A percentile compares a stretch with the other conserved stretches of the same genome.
Evolutionary conservation across 2,888 invertebrate genomes (phyloP).

Genomic region (Hartigia nigra): DNA sequence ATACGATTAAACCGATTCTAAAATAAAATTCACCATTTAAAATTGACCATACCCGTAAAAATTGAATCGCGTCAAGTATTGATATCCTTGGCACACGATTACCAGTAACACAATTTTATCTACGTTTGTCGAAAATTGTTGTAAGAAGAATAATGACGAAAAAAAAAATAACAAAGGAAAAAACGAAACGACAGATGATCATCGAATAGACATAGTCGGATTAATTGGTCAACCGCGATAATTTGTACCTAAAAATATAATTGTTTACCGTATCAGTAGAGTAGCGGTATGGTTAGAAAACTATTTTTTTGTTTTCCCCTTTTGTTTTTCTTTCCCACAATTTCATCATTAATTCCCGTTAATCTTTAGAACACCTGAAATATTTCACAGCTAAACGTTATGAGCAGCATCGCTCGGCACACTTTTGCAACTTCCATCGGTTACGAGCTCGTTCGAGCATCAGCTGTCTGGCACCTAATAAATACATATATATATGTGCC

Average conservation of each 20-base stretch:
- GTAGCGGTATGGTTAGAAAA: conserved; percentile 27
- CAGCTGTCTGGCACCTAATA: conserved; percentile 61
- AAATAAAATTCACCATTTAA: conserved; percentile 4
- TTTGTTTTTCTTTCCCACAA: conserved; percentile 9
- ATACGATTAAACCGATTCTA: conserved; percentile 5
- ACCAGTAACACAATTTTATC: neutral
- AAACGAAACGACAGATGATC: conserved; percentile 3
- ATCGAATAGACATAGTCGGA: conserved; percentile 13
- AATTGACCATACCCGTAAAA: conserved; percentile 10
- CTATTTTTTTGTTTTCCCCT: conserved; percentile 9
- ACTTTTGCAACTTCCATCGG: conserved; percentile 11
- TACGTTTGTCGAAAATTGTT: neutral
- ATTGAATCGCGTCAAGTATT: neutral
- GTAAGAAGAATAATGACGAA: neutral
- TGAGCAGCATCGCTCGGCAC: conserved; percentile 6
- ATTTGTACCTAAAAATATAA: conserved; percentile 9
- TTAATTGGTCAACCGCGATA: conserved; percentile 5
- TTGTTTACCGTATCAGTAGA: conserved; percentile 21
- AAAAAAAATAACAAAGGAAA: neutral
- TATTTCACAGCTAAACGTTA: conserved; percentile 5
- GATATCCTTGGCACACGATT: neutral
- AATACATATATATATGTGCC: conserved; percentile 3
- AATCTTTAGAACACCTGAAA: conserved; percentile 6
- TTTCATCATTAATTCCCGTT: conserved; percentile 2
- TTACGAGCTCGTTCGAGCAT: conserved; percentile 44